Evolutionary conservation across 2,113 vertebrate species (phyloP), one percentile per base, ranked within the genome.

Genomic region (Sphaerodactylus townsendi): DNA sequence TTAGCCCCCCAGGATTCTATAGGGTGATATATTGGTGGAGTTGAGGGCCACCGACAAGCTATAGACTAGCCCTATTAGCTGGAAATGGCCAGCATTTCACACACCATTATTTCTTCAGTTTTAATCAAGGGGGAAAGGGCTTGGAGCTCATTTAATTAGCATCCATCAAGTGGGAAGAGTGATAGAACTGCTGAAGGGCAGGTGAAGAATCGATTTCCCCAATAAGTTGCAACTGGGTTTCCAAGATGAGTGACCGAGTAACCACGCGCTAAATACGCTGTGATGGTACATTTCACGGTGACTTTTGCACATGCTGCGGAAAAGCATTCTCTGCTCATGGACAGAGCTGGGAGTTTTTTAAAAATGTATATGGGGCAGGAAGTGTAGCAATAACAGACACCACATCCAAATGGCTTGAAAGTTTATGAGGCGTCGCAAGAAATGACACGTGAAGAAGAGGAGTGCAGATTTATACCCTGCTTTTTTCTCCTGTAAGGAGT

Each of bases 101-200:
- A 86, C 68, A 76, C 68, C 86, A 91, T 88, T 79, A 87, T 83
- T 75, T 84, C 82, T 87, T 74, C 73, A 84, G 50, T 82, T 91
- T 93, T 83, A 84, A 91, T 93, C 84, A 87, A 86, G 82, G 81
- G 66, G 86, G 86, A 92, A 77, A 77, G 77, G 81, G 39, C 77
- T 85, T 50, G 79, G 28, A 77, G 85, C 80, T 62, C 77, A 83
- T 90, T 79, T 88, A 88, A 91, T 91, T 88, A 91, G 83, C 84
- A 91, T 79, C 79, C 82, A 82, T 86, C 77, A 82, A 84, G 84
- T 53, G 77, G 73, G 39, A 87, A 85, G 68, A 62, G 79, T 86
- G 76, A 89, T 62, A 77, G 75, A 91, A 84, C 83, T 87, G 77
- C 81, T 80, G 85, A 86, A 89, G 84, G 90, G 88, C 88, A 86